Base-by-base conservation (phyloP, 2,888 invertebrate species). In the Scotopteryx bipunctaria region DNA sequence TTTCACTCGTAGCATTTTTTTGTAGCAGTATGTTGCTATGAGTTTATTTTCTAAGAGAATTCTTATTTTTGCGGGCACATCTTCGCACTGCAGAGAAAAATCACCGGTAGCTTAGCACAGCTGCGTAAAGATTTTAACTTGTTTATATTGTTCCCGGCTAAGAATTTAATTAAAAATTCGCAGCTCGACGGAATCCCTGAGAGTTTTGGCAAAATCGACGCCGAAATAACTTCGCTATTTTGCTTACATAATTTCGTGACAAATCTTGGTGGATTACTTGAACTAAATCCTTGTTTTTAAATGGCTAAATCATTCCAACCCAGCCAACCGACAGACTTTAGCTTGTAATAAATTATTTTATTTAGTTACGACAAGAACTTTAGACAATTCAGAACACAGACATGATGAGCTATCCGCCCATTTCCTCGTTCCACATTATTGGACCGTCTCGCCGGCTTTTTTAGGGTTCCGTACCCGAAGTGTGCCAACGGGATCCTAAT, bases 231-330 rank as follows among this genome's bases (percentile, higher is more conserved):
- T 66, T 57, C 32, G 48, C 55, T 53, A 66, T 64, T 64, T 65
- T 49, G 45, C 55, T 69, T 65, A 68, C 64, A 57, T 53, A 66
- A 64, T 68, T 67, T 59, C 52, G 57, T 59, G 66, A 69, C 67
- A 71, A 69, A 74, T 70, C 69, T 66, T 43, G 13, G 15, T 21
- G 41, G 21, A 17, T 41, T 13, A 31, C 14, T 5, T 9, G 31
- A 9, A 11, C 29, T 25, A n/a, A 15, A 29, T 40, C 11, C 9
- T 4, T 25, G 9, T 29, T 17, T 29, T 16, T 6, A 29, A 29
- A 17, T 41, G 8, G 16, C 9, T 35, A 13, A 17, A 32, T 23
- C 23, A 8, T 32, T 35, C n/a, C 14, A 11, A 19, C 15, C 19
- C 6, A 15, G n/a, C 25, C 9, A 2, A 9, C 9, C 27, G 27